Base-by-base conservation (phyloP, 35 echinoderm and acorn worm genomes). In the Anneissia japonica region DNA sequence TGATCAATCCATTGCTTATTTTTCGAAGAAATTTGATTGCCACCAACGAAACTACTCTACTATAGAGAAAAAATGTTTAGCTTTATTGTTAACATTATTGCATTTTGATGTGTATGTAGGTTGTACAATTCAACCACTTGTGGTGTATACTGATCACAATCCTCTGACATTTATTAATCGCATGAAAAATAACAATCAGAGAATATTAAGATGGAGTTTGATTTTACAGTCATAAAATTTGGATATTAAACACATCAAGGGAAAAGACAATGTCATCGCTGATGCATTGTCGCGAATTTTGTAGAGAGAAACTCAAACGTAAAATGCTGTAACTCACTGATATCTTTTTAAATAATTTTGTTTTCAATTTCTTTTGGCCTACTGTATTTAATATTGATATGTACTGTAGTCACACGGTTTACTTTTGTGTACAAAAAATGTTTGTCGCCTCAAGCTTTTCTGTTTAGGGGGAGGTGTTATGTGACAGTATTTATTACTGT, bases 31-130 rank as follows among this genome's bases (percentile, higher is more conserved):
- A 55, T 39, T 91, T 21, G 81, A 86, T 34, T 56, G 43, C 31
- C 76, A 83, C 30, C 89, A 91, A 26, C 0, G 40, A 35, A 36
- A 46, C 0, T 86, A 91, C 37, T 86, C 83, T 32, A 91, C 89
- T 0, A 46, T 86, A 1, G 89, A 91, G 46, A 91, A 91, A 38
- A 77, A 86, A 36, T n/a, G 37, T 29, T 74, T 85, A 31, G 76
- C 34, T 77, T 82, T 91, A 38, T 35, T 91, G 0, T 33, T 87
- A 23, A 29, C 76, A 35, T 28, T 86, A 31, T 16, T 86, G 36
- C 84, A 91, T 39, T 91, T 91, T 91, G 84, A 81, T 5, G 30
- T 87, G 0, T 87, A 91, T 87, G 76, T 91, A 5, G 87, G 28
- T n/a, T 76, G 21, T 26, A n/a, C n/a, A n/a, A n/a, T n/a, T n/a